Percentiles rank a stretch among this genome's conserved stretches.
Conservation (phyloP, 1,140 invertebrate species). For the Triops cancriformis region DNA sequence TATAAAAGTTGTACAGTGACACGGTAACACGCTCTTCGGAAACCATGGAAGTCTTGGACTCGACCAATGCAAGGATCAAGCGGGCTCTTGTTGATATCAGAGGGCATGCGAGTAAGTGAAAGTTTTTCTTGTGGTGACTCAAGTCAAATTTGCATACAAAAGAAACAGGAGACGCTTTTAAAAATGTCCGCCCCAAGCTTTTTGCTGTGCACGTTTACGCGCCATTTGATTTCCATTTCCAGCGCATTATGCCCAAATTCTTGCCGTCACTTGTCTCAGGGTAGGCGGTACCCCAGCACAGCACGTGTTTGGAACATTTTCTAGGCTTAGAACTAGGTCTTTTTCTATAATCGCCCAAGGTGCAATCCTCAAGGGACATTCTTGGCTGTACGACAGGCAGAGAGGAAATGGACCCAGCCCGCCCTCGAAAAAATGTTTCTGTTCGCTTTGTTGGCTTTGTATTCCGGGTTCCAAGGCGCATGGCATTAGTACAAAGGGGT, state of each 20-base stretch:
- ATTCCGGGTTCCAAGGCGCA: background rate
- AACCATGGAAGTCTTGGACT: background rate
- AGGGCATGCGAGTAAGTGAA: background rate
- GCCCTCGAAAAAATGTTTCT: too few relatives aligned
- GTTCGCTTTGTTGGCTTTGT: too few relatives aligned
- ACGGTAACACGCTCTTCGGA: background rate
- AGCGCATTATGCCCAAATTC: too few relatives aligned
- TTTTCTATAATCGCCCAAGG: too few relatives aligned
- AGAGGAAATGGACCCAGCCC: too few relatives aligned
- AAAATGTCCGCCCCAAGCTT: background rate
- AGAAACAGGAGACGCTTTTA: background rate
- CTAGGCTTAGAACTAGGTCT: background rate
- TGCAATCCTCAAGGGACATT: too few relatives aligned
- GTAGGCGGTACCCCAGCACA: background rate
- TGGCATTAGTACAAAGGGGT: background rate
- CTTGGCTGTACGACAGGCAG: too few relatives aligned
- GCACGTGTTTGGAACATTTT: background rate
- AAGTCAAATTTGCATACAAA: background rate
- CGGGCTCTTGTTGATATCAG: constrained; percentile 4
- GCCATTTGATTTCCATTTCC: too few relatives aligned
- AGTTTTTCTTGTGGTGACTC: background rate
- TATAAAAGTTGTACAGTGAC: too few relatives aligned
- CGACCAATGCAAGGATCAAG: background rate
- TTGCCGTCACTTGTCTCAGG: background rate
- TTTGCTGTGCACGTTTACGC: too few relatives aligned